phyloP scores from a whole-genome alignment of 2,888 invertebrate species.

The Eretmocerus hayati region DNA sequence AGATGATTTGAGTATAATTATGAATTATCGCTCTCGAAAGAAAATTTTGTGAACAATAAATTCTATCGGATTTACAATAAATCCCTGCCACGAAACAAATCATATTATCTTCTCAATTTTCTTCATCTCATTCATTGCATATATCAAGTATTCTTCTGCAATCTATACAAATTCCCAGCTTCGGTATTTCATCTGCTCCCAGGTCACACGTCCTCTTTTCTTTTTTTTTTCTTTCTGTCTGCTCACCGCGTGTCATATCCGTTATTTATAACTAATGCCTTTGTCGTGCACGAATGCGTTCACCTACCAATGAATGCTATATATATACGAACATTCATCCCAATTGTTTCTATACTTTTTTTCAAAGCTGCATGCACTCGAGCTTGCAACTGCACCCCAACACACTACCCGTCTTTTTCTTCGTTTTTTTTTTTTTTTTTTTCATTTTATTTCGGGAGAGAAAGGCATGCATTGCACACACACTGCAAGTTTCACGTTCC shows the following conservation, averaged over 20 bases:
- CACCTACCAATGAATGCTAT: background rate
- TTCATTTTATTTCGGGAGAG: background rate
- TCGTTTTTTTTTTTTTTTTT: background rate
- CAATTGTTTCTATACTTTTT: background rate
- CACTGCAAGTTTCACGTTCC: background rate
- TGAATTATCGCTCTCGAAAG: no score
- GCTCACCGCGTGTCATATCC: conserved; percentile 9
- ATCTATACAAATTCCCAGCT: no score
- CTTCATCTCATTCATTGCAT: no score
- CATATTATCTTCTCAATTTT: no score
- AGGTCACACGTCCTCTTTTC: background rate
- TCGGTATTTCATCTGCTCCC: background rate
- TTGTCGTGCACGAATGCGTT: background rate
- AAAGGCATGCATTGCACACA: no score
- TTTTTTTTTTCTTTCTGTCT: no score
- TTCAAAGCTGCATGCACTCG: background rate
- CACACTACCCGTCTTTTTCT: background rate
- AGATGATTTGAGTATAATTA: no score
- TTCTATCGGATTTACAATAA: no score
- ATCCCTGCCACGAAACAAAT: no score
- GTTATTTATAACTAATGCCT: conserved; percentile 9
- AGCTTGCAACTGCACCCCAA: background rate
- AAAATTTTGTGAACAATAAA: no score
- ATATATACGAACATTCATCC: background rate
- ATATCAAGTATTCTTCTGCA: no score